phyloP scores from a whole-genome alignment of 2,888 invertebrate genomes.

The Mylabris sibirica region DNA sequence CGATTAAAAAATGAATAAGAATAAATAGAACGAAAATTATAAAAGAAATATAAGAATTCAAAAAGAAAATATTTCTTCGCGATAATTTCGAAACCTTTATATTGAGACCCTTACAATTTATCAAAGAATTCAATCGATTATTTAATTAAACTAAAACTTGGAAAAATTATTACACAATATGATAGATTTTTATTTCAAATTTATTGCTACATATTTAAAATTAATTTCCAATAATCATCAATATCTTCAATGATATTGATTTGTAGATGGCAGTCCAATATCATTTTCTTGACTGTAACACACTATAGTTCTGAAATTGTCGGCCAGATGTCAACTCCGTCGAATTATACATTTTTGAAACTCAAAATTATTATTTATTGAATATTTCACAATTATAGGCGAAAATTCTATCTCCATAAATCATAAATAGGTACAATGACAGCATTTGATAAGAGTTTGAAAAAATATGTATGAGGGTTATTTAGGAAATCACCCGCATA shows the following conservation, averaged over 20 bases:
- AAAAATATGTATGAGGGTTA: neutral
- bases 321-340: neutral
- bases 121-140: neutral
- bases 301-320: neutral
- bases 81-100: conserved; percentile 6
- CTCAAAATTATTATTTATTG: neutral
- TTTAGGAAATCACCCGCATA: conserved; percentile 7
- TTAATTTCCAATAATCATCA: conserved; percentile 9
- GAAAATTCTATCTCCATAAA: neutral
- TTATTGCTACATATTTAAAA: neutral
- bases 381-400: neutral
- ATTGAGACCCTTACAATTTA: neutral
- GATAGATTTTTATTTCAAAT: conserved; percentile 7
- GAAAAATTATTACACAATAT: neutral
- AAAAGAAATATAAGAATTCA: neutral
- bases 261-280: conserved; percentile 25
- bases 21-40: conserved; percentile 4
- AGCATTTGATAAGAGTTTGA: neutral
- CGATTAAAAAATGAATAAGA: conserved; percentile 31
- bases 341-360: neutral
- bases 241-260: conserved; percentile 24
- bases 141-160: neutral
- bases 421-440: neutral
- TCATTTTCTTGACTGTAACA: conserved; percentile 11
- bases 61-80: neutral